A percentile compares a stretch with the other conserved stretches of the same genome.
phyloP scores from a whole-genome alignment of 2,113 vertebrate genomes.

The Grantiella picta region DNA sequence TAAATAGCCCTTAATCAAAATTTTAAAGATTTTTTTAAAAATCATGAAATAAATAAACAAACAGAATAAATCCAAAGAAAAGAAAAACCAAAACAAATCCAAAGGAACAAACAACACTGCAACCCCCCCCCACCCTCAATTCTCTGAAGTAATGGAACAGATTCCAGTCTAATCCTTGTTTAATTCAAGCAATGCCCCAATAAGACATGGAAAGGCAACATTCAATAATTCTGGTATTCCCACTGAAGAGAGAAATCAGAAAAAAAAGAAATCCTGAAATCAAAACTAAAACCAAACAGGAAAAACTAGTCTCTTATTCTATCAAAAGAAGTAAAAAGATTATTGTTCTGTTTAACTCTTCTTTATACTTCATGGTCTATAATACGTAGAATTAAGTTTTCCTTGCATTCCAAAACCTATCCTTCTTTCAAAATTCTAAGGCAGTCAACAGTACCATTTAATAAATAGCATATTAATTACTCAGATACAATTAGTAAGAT shows the following conservation, averaged over 20 bases:
- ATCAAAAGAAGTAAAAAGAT: not conserved
- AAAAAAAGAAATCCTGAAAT: not conserved
- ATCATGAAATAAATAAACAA: not conserved
- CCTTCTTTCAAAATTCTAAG: not conserved
- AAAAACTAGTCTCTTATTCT: not conserved
- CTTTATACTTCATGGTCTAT: not conserved
- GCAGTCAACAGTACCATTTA: not conserved
- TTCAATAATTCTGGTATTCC: not conserved
- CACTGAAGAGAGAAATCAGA: not conserved
- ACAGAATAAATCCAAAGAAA: not conserved
- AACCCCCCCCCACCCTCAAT: rapidly evolving
- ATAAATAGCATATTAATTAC: conserved; percentile 56
- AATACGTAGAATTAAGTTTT: not conserved
- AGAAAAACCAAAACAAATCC: not conserved
- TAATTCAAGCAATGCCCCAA: not conserved
- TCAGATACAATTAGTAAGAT: conserved; percentile 51
- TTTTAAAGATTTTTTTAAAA: not conserved
- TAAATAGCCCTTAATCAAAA: not conserved
- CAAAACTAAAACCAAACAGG: not conserved
- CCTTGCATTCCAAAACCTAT: not conserved
- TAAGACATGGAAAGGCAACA: not conserved
- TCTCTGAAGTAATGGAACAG: not conserved
- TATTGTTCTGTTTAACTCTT: not conserved
- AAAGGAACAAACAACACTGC: not conserved
- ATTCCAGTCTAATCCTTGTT: not conserved